A percentile compares a stretch with the other conserved stretches of the same genome.
These are phyloP conservation scores for Platynereis dumerilii DNA, from an alignment of 2,888 invertebrate species.

Conservation along the genomic window DNA sequence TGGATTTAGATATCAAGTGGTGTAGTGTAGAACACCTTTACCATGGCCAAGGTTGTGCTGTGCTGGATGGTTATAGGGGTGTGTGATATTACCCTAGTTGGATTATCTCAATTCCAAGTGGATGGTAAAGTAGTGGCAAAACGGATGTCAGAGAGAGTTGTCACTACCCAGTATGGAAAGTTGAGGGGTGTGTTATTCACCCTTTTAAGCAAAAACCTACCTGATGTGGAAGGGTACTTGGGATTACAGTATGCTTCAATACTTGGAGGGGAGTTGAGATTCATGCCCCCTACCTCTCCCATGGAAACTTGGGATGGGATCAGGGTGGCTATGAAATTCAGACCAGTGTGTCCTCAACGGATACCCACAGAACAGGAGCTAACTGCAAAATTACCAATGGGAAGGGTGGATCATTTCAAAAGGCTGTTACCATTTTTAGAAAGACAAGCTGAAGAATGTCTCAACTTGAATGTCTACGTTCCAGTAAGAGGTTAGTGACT, in stretches of 20 bases:
- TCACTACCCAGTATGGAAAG: slow-evolving; percentile 85
- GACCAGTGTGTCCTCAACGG: slow-evolving; percentile 88
- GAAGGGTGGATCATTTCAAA: slow-evolving; percentile 85
- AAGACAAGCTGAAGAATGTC: slow-evolving; percentile 96
- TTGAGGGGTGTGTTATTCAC: slow-evolving; percentile 71
- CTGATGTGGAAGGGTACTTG: slow-evolving; percentile 83
- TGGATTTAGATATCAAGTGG: too few relatives aligned
- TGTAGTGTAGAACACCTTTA: not conserved
- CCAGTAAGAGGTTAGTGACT: slow-evolving; percentile 88
- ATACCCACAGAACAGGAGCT: slow-evolving; percentile 78
- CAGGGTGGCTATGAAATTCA: slow-evolving; percentile 66
- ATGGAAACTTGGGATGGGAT: slow-evolving; percentile 71
- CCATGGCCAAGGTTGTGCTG: not conserved
- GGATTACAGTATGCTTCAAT: slow-evolving; percentile 95
- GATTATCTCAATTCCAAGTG: not conserved
- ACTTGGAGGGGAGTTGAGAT: slow-evolving; percentile 84
- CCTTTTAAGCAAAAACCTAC: slow-evolving; percentile 42
- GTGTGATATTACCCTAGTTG: not conserved
- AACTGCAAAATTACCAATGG: slow-evolving; percentile 78
- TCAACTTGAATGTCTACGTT: slow-evolving; percentile 94
- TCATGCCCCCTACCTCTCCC: slow-evolving; percentile 95
- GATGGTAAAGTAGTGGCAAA: slow-evolving; percentile 35
- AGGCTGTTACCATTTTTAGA: slow-evolving; percentile 73
- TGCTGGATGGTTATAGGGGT: not conserved
- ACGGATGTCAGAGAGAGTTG: slow-evolving; percentile 66